Percentiles rank a stretch among this genome's conserved stretches.
phyloP scores from a whole-genome alignment of 2,797 vertebrate species.

The Lepus townsendii region DNA sequence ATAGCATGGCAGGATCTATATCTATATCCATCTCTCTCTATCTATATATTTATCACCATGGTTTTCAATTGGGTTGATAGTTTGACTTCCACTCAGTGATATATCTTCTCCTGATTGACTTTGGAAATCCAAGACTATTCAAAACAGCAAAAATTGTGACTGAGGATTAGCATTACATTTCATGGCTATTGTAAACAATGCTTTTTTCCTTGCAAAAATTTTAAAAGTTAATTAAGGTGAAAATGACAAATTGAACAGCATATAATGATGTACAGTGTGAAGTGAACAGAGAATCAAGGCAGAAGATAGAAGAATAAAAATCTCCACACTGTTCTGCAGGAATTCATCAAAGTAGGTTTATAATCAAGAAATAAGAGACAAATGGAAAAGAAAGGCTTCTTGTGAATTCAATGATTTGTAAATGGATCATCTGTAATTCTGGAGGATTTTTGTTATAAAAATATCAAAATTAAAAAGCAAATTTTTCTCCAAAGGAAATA shows the following conservation, averaged over 20 bases:
- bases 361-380: neutral
- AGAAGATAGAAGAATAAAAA: neutral
- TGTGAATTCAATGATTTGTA: neutral
- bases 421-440: neutral
- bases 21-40: neutral
- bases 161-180: constrained; percentile 10
- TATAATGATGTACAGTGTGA: neutral
- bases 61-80: neutral
- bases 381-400: neutral
- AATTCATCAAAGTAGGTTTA: neutral
- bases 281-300: neutral
- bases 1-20: neutral
- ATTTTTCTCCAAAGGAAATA: neutral
- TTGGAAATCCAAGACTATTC: constrained; percentile 14
- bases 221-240: constrained; percentile 12
- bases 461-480: neutral
- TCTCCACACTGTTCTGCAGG: neutral
- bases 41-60: neutral
- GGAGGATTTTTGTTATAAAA: neutral
- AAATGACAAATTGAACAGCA: neutral
- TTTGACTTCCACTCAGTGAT: neutral
- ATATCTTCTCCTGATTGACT: neutral
- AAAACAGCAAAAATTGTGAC: constrained; percentile 33
- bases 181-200: neutral
- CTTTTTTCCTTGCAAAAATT: neutral